These are phyloP conservation scores for Mobula hypostoma DNA, from an alignment of 2,113 vertebrate species.

Conservation along the genomic window DNA sequence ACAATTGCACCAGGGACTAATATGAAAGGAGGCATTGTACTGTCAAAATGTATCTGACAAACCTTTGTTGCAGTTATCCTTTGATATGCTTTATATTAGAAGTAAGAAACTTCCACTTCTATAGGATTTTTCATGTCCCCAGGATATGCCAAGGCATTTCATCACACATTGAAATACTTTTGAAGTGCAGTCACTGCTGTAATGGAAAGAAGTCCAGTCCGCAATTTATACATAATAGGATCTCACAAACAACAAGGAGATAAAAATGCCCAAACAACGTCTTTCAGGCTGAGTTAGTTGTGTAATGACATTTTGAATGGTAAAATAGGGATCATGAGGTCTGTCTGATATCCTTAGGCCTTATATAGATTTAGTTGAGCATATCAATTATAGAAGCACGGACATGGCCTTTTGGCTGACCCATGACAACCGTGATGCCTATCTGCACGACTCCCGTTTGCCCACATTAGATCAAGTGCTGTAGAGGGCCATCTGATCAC, in stretches of 20 bases:
- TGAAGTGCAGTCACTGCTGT: neutral
- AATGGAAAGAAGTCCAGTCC: neutral
- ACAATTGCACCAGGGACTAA: neutral
- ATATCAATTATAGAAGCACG: too few relatives aligned
- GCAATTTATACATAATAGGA: neutral
- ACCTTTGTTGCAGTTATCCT: neutral
- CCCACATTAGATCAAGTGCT: too few relatives aligned
- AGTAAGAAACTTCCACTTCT: neutral
- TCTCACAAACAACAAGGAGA: neutral
- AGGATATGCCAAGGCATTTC: neutral
- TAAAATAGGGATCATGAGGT: neutral
- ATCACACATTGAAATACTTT: neutral
- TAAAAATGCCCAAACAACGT: neutral
- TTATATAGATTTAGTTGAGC: too few relatives aligned
- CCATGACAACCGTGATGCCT: too few relatives aligned
- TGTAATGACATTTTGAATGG: neutral
- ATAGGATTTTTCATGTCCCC: neutral
- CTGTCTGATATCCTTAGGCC: neutral
- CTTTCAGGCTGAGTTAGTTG: neutral
- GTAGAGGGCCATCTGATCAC: too few relatives aligned
- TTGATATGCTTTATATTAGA: conserved; percentile 9
- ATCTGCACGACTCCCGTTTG: too few relatives aligned
- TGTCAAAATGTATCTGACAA: conserved; percentile 3
- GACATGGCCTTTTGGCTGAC: too few relatives aligned
- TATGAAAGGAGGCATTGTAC: neutral